Evolutionary conservation across 2,888 invertebrate genomes (phyloP), one percentile per base, ranked within the genome.

Genomic region (Incurvaria masculella): DNA sequence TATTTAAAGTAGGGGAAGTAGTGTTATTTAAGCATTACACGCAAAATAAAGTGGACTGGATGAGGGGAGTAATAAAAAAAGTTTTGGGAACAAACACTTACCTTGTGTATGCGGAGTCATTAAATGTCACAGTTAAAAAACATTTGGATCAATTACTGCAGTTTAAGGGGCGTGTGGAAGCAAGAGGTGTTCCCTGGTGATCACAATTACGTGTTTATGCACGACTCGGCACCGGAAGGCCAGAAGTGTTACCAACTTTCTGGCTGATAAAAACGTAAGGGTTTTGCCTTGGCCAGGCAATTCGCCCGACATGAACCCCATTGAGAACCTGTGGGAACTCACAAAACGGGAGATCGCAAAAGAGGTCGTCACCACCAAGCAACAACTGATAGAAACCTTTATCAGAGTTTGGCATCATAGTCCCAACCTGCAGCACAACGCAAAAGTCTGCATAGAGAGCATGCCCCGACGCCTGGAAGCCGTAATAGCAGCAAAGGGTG

Each of bases 261-360:
- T 33, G 11, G 14, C 8, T 14, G 11, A 33, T 14, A 33, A 33
- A 33, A 33, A 33, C 10, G 10, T 33, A 8, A 3, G 5, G 21
- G 49, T 49, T 41, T 51, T 55, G 38, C 47, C 51, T 14, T 56
- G 55, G 54, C 53, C 54, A 21, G 51, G 55, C 19, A 54, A 54
- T 23, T 49, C 43, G 19, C 54, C 52, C 6, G 52, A 53, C 38
- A 46, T 54, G 49, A 56, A 56, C 45, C 54, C 56, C 16, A 56
- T 56, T 8, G 56, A 57, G 48, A 57, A 57, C 41, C 16, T 55
- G 8, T 56, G 55, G 55, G 55, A 55, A 27, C 42, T 54, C 4
- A 50, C 52, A 39, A 59, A 58, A 21, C 47, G 49, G 45, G 51
- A 52, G 52, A 51, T 51, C 17, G 48, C 52, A 21, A 56, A 56